phyloP scores from a whole-genome alignment of 2,888 invertebrate genomes.

The Athalia cordata region DNA sequence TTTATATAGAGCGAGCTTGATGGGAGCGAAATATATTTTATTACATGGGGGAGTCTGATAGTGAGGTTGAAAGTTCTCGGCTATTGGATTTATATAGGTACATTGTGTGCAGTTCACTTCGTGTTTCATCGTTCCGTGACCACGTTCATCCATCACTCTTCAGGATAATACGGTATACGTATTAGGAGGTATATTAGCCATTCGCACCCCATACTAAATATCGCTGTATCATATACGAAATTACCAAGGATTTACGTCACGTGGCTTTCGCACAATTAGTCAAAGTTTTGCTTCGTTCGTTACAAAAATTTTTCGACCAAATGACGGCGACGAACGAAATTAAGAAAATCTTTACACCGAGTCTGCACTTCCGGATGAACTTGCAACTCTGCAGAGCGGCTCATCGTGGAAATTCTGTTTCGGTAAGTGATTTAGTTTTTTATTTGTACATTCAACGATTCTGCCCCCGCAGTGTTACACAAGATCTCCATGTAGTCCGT shows the following conservation, averaged over 20 bases:
- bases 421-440: too few species aligned
- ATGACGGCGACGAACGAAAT: too few species aligned
- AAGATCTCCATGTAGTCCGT: too few species aligned
- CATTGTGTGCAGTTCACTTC: constrained; percentile 40
- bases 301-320: background rate
- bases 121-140: constrained; percentile 35
- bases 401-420: too few species aligned
- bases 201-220: constrained; percentile 54
- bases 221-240: constrained; percentile 64
- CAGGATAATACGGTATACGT: constrained; percentile 3
- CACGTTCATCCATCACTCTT: constrained; percentile 43
- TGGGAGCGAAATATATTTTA: background rate
- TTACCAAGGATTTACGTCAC: constrained; percentile 51
- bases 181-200: constrained; percentile 40
- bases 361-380: too few species aligned
- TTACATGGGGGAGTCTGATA: background rate
- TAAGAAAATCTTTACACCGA: too few species aligned
- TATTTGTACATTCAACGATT: too few species aligned
- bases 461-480: too few species aligned
- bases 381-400: too few species aligned
- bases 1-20: background rate
- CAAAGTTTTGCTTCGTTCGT: constrained; percentile 57
- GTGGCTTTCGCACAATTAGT: constrained; percentile 55
- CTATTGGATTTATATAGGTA: background rate
- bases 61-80: constrained; percentile 10